Base-by-base conservation (phyloP, 2,888 invertebrate species). In the Gymnoscelis rufifasciata region DNA sequence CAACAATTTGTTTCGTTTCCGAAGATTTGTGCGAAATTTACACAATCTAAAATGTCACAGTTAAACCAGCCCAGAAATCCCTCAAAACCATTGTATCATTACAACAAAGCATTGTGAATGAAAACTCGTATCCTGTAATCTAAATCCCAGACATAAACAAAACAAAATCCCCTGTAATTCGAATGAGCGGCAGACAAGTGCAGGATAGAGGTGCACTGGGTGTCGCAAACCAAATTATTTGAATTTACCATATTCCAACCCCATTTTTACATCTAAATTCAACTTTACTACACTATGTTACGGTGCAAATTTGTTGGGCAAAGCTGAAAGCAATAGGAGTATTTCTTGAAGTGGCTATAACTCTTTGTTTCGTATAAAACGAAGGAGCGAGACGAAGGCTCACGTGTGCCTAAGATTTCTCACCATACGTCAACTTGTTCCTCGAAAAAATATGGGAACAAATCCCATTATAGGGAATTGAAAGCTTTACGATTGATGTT, bases 291-390 rank as follows among this genome's bases (percentile, higher is more conserved):
- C 19, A 12, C 5, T 7, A 1, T 1, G 0, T 19, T 52, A 49
- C 33, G 29, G 60, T 57, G 10, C 31, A 33, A 38, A 40, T 35
- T 62, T 31, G 36, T 28, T 7, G 42, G 36, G 1, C 42, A 36
- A 14, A 6, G 3, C 11, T 38, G 44, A 54, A 47, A 47, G 56
- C 56, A 57, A 54, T 55, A 54, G 52, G 51, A 55, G 47, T 54
- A 54, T 65, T 61, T 60, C 56, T 54, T 30, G 49, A 41, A 36
- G 54, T 45, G 46, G 52, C 62, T 57, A 60, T 66, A 65, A 60
- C 56, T 63, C 68, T 68, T 66, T 68, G 67, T 66, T 67, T 64
- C 56, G 62, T 61, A 62, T 60, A 52, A 60, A 62, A 63, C 59
- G 57, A 54, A 50, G 44, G 59, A 59, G 5, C 19, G 58, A 62